Evolutionary conservation across 2,888 invertebrate species (phyloP).

Genomic region (Psococerastis gibbosa): DNA sequence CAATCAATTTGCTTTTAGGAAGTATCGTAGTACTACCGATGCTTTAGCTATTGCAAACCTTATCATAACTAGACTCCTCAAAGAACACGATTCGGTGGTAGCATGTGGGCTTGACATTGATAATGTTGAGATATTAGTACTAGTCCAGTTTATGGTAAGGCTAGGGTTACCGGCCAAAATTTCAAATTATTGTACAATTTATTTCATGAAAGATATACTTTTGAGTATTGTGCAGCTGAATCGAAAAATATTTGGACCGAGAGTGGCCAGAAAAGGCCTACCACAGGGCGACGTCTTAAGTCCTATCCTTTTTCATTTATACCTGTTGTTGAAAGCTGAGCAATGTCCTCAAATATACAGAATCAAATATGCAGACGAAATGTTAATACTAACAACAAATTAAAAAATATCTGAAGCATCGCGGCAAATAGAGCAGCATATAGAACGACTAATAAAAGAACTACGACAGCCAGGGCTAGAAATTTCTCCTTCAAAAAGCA

Average conservation of each 20-base stretch:
- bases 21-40: constrained; percentile 11
- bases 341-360: background rate
- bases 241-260: constrained; percentile 3
- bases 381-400: constrained; percentile 1
- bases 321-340: background rate
- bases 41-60: constrained; percentile 3
- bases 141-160: constrained; percentile 4
- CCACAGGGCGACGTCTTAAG: background rate
- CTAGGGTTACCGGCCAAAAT: constrained; percentile 3
- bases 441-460: background rate
- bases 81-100: constrained; percentile 9
- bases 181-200: background rate
- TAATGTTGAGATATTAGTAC: constrained; percentile 10
- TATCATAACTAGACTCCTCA: constrained; percentile 9
- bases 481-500: constrained; percentile 1
- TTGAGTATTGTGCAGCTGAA: constrained; percentile 3
- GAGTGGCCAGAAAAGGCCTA: background rate
- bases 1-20: constrained; percentile 14
- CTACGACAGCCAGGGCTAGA: background rate
- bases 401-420: constrained; percentile 3
- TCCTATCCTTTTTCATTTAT: constrained; percentile 11
- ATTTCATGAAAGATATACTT: constrained; percentile 3
- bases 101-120: constrained; percentile 14
- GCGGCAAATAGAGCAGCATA: background rate
- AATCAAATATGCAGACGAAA: constrained; percentile 14